Percentiles rank a stretch among this genome's conserved stretches.
Conservation (phyloP, 92 coral and sea anemone species). For the Isaurus tuberculatus region DNA sequence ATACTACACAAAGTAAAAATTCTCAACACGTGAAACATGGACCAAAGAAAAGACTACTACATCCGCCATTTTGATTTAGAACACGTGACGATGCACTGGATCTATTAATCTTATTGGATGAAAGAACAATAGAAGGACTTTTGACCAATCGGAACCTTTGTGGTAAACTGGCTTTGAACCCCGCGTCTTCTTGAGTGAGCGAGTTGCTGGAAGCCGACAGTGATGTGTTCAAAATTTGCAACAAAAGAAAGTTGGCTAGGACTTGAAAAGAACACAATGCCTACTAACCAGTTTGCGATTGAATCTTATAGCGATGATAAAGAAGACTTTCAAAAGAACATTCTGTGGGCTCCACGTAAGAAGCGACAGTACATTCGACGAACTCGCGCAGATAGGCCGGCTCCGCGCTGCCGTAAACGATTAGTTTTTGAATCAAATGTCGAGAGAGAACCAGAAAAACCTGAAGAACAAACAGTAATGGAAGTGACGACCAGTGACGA, state of each 20-base stretch:
- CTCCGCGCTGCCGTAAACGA: constrained; percentile 31
- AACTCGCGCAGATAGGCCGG: constrained; percentile 22
- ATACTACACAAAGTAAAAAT: not conserved
- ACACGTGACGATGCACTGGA: constrained; percentile 19
- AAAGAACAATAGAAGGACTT: constrained; percentile 14
- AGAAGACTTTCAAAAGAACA: constrained; percentile 34
- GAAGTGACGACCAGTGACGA: not conserved
- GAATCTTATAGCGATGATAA: constrained; percentile 2
- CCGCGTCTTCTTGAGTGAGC: constrained; percentile 15
- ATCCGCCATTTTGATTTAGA: constrained; percentile 41
- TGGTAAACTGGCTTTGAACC: not conserved
- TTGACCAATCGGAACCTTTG: constrained; percentile 32
- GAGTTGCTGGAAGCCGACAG: not conserved
- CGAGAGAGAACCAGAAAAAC: constrained; percentile 33
- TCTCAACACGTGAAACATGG: not conserved
- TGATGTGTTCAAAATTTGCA: not conserved
- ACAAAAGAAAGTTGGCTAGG: not conserved
- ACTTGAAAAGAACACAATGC: not conserved
- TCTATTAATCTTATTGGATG: constrained; percentile 14
- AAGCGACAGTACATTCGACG: constrained; percentile 41
- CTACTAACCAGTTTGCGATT: not conserved
- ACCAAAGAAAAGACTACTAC: too few relatives aligned
- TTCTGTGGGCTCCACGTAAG: constrained; percentile 50
- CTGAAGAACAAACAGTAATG: not conserved
- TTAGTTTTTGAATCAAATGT: constrained; percentile 27